These are phyloP conservation scores for Himalopsyche japonica DNA, from an alignment of 2,888 invertebrate species.

Conservation along the genomic window DNA sequence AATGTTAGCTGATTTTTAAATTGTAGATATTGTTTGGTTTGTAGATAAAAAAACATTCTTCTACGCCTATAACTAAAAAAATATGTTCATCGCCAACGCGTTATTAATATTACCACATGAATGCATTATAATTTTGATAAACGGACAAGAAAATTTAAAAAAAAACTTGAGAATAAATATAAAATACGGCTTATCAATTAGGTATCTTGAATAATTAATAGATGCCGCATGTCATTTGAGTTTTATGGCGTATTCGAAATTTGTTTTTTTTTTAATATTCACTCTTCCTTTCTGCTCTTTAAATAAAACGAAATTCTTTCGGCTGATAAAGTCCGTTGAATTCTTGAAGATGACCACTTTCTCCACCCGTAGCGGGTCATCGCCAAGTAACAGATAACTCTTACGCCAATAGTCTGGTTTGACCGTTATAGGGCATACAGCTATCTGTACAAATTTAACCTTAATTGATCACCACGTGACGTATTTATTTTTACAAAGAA, in stretches of 20 bases:
- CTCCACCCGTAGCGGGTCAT: neutral
- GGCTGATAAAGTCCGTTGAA: neutral
- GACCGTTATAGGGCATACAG: neutral
- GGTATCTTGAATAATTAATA: neutral
- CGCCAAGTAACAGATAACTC: neutral
- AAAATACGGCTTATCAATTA: neutral
- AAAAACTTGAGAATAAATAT: too few species aligned
- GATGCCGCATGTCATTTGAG: neutral
- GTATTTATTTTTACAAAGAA: too few species aligned
- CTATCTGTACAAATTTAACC: neutral
- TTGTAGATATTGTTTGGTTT: too few species aligned
- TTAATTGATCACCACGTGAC: too few species aligned
- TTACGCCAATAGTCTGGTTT: neutral
- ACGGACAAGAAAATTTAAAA: too few species aligned
- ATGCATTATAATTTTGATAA: too few species aligned
- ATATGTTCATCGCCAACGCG: too few species aligned
- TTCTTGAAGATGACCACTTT: neutral
- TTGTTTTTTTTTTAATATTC: neutral
- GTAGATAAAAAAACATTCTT: too few species aligned
- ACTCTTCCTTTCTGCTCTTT: neutral
- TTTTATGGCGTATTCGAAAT: neutral
- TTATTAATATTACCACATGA: too few species aligned
- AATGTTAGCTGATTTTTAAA: too few species aligned
- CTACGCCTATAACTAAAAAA: too few species aligned
- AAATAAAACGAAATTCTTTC: neutral